Evolutionary conservation across 2,797 vertebrate species (phyloP), one percentile per base, ranked within the genome.

Genomic region (Aplochiton taeniatus): DNA sequence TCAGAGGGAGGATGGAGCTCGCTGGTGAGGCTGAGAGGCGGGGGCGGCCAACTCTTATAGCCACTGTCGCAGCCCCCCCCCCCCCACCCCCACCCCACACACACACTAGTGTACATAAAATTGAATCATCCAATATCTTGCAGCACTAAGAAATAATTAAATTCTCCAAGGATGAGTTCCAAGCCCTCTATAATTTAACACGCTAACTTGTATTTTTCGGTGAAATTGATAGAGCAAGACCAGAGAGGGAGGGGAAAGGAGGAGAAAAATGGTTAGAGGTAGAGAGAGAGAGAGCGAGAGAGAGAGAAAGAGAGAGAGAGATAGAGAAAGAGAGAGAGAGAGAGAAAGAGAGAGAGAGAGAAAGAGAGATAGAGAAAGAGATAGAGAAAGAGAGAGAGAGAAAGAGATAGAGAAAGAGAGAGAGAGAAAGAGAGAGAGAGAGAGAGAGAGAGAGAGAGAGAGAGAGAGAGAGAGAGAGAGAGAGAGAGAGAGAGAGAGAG

Each of bases 101-200:
- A n/a, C 18, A 20, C 45, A 63, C 31, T 65, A 57, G 44, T 44
- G 50, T 16, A 70, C 57, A 65, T 58, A 65, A 66, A 76, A 74
- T 66, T 65, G 61, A 78, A 80, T 72, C 47, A 67, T 74, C 60
- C 48, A 77, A 73, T 73, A 77, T 74, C 76, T 80, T 71, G 12
- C 47, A 72, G 72, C 63, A 78, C 64, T 70, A 64, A 67, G 71
- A 71, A 77, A 74, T 71, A 76, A 81, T 78, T 72, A 72, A 66
- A 77, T 75, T 79, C 70, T 69, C 68, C 66, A 65, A 48, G 55
- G 68, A 81, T 63, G 58, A 72, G 58, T 61, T 56, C 46, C 45
- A 77, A 65, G 20, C 12, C 57, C 70, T 66, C 51, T 56, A 72
- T 73, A 79, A 79, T 77, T 77, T 75, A 81, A 74, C 60, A 65